Base-by-base conservation (phyloP, 2,113 vertebrate species). In the Syrmaticus mikado region DNA sequence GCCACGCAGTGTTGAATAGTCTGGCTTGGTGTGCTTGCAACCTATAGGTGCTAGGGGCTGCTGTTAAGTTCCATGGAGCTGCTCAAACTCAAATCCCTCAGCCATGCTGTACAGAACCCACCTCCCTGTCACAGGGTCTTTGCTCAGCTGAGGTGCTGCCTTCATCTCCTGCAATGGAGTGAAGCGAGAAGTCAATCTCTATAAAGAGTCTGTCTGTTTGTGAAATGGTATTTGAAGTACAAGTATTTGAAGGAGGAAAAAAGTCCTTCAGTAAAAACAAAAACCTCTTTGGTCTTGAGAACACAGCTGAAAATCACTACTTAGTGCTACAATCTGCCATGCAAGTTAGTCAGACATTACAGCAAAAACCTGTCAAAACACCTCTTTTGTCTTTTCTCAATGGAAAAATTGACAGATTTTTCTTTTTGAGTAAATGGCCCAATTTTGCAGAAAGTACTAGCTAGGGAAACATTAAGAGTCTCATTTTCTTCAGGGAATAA, bases 361-460 rank as follows among this genome's bases (percentile, higher is more conserved):
- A 75, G 25, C n/a, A 70, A 50, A 67, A 68, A 60, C 11, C 17
- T 85, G 74, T 94, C 76, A 80, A 74, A 94, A 85, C 72, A 75
- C 32, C 74, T 74, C 40, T 87, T 91, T 75, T n/a, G 30, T 64
- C 40, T 78, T 71, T 79, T 88, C 36, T 71, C 78, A 91, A 34
- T 28, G 46, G 30, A 46, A 71, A 60, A 77, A 41, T 81, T 74
- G 53, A 68, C 40, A 75, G 53, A 13, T 22, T 86, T 50, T 53
- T 72, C 25, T 67, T 73, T 46, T 67, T 73, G 41, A 64, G 55
- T 32, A 73, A 79, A 85, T 91, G n/a, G 34, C 8, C 58, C 61
- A 62, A 48, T 85, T 92, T 91, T 70, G 20, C 64, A 38, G 17
- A 68, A 91, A 46, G 12, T 36, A 24, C 36, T 45, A n/a, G 55